These are phyloP conservation scores for Lacanobia wlatinum DNA, from an alignment of 2,888 invertebrate species.

Conservation along the genomic window DNA sequence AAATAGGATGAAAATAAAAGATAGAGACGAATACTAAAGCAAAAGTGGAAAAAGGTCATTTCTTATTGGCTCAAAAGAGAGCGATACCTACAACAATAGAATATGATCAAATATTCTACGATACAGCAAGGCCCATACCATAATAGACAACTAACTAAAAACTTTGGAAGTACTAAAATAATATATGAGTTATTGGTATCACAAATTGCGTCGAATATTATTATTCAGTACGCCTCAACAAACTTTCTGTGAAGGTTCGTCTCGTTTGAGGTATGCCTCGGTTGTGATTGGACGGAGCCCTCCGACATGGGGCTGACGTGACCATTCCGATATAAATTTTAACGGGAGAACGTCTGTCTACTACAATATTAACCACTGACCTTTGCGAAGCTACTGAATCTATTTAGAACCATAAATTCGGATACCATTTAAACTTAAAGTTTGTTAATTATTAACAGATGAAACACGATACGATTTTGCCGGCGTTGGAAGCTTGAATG, in stretches of 20 bases:
- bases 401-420: slow-evolving; percentile 11
- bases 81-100: neutral
- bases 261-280: slow-evolving; percentile 40
- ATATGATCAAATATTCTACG: neutral
- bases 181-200: slow-evolving; percentile 15
- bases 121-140: neutral
- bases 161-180: slow-evolving; percentile 15
- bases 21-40: neutral
- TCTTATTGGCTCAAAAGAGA: neutral
- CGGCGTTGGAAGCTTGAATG: slow-evolving; percentile 6
- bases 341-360: slow-evolving; percentile 26
- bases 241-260: slow-evolving; percentile 55
- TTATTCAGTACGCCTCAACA: slow-evolving; percentile 57
- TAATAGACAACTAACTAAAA: neutral
- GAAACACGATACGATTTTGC: neutral
- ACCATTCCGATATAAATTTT: slow-evolving; percentile 41
- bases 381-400: slow-evolving; percentile 25
- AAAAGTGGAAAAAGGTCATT: neutral
- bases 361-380: slow-evolving; percentile 37
- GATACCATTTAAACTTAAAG: slow-evolving; percentile 9
- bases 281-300: slow-evolving; percentile 58
- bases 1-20: slow-evolving; percentile 23
- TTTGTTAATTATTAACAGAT: slow-evolving; percentile 30
- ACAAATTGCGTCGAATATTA: slow-evolving; percentile 55
- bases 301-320: slow-evolving; percentile 50